phyloP scores from a whole-genome alignment of 2,888 invertebrate genomes.

The Leptinotarsa haldemani region DNA sequence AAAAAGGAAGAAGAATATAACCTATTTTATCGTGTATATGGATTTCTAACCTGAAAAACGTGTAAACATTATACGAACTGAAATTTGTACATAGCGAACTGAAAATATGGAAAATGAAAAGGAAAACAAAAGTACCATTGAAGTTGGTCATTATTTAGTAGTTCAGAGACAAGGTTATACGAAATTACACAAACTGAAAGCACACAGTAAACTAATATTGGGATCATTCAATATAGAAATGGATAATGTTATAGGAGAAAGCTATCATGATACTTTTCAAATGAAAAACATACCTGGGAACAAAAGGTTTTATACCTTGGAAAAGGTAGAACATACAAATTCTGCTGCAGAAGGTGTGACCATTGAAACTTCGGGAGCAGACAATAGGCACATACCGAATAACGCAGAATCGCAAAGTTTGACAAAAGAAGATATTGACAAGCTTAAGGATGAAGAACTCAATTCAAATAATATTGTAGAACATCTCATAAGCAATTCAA shows the following conservation, averaged over 20 bases:
- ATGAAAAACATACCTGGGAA: conserved; percentile 73
- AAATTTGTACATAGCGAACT: too few species aligned
- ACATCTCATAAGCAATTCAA: conserved; percentile 89
- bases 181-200: conserved; percentile 79
- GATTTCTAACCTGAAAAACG: neutral
- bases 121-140: conserved; percentile 63
- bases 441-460: conserved; percentile 79
- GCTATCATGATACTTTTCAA: conserved; percentile 82
- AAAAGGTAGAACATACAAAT: conserved; percentile 70
- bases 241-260: conserved; percentile 74
- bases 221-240: conserved; percentile 80
- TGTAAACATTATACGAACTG: too few species aligned
- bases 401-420: conserved; percentile 85
- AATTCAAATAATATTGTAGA: conserved; percentile 87
- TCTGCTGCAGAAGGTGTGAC: conserved; percentile 72
- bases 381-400: conserved; percentile 87
- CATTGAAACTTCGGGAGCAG: conserved; percentile 77
- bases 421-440: conserved; percentile 84
- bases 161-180: conserved; percentile 83
- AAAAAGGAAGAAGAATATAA: neutral
- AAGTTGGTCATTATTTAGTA: conserved; percentile 78
- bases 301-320: conserved; percentile 69
- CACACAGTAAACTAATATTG: conserved; percentile 73
- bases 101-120: conserved; percentile 41
- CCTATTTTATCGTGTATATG: neutral